These are phyloP conservation scores for Ascidia mentula DNA, from an alignment of 23 tunicate species.

Conservation along the genomic window DNA sequence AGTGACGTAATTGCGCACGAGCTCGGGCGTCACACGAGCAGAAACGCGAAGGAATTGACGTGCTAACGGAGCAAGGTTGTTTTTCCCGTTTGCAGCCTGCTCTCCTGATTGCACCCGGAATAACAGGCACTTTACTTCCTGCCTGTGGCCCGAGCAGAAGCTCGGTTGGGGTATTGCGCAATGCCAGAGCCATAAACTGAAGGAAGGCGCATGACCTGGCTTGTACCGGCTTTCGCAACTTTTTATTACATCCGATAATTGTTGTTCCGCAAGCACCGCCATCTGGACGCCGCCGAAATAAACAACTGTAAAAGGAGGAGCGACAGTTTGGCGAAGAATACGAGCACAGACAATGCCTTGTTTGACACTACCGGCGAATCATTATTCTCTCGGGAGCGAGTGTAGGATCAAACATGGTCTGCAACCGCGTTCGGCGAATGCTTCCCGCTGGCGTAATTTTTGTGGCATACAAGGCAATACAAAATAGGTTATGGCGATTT, in stretches of 20 bases:
- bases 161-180: constrained; percentile 4
- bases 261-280: neutral
- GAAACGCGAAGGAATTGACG: neutral
- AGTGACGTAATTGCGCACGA: neutral
- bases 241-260: constrained; percentile 8
- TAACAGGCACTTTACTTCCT: neutral
- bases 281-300: neutral
- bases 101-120: neutral
- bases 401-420: no score
- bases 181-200: neutral
- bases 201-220: neutral
- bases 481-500: no score
- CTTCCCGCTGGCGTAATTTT: no score
- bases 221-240: neutral
- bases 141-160: neutral
- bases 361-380: no score
- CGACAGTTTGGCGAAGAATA: no score
- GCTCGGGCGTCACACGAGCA: neutral
- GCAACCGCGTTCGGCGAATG: no score
- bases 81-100: neutral
- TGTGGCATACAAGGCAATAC: no score
- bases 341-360: no score
- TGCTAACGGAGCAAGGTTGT: neutral
- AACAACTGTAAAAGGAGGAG: neutral
- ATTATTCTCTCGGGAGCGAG: no score